A percentile compares a stretch with the other conserved stretches of the same genome.
phyloP scores from a whole-genome alignment of 2,797 vertebrate species.

The Sebastes minor region DNA sequence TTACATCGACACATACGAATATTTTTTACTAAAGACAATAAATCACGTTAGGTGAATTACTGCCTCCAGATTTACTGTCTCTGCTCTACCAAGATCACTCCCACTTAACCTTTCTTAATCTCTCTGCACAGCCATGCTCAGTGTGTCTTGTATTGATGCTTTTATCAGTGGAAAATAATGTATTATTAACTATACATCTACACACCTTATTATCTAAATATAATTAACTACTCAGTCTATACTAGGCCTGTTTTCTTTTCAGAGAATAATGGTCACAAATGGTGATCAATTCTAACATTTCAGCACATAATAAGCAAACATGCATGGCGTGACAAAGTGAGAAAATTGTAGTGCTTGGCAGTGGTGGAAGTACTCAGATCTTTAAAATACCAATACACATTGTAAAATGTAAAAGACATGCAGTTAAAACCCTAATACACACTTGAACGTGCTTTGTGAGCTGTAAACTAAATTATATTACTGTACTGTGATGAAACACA shows the following conservation, averaged over 20 bases:
- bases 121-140: not conserved
- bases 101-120: not conserved
- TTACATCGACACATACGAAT: conserved; percentile 6
- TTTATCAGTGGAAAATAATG: not conserved
- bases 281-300: not conserved
- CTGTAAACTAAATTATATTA: not conserved
- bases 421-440: too few species aligned
- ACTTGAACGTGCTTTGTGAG: not conserved
- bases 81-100: not conserved
- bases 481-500: not conserved
- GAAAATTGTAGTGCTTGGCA: not conserved
- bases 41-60: conserved; percentile 22
- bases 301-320: not conserved
- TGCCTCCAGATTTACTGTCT: not conserved
- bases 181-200: not conserved
- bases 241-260: not conserved
- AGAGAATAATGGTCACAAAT: not conserved
- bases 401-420: too few species aligned
- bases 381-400: too few species aligned
- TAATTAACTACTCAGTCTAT: not conserved
- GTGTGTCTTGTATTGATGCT: not conserved
- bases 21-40: conserved; percentile 6
- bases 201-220: not conserved
- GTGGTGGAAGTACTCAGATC: too few species aligned
- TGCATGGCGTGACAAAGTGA: not conserved